A percentile compares a stretch with the other conserved stretches of the same genome.
Conservation (phyloP, 2,113 vertebrate genomes). For the Abramis brama region DNA sequence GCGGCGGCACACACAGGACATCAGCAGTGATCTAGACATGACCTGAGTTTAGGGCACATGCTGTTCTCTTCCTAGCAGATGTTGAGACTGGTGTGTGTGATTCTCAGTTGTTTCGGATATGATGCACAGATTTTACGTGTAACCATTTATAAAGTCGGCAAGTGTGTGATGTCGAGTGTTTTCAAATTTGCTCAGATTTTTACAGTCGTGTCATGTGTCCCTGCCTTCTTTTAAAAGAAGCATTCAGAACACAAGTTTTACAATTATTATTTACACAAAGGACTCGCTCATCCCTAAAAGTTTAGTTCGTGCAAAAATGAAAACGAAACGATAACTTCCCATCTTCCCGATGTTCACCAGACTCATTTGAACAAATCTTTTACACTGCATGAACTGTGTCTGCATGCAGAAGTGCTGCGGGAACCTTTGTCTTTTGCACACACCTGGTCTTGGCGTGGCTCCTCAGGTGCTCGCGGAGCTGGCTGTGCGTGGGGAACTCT, state of each 20-base stretch:
- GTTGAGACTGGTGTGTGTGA: no score
- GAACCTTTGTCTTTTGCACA: neutral
- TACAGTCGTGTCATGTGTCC: no score
- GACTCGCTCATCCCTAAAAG: neutral
- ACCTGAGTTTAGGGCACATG: no score
- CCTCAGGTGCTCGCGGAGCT: slow-evolving; percentile 93
- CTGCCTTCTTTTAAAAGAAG: no score
- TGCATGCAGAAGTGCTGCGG: neutral
- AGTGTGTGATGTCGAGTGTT: no score
- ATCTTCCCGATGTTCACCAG: neutral
- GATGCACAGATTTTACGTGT: no score
- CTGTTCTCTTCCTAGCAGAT: no score
- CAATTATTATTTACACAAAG: neutral
- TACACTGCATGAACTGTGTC: neutral
- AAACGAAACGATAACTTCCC: neutral
- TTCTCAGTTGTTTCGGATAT: no score
- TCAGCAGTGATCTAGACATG: no score
- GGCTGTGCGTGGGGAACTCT: slow-evolving; percentile 82
- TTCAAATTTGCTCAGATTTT: no score
- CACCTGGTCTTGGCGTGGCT: slow-evolving; percentile 91
- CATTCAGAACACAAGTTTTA: no score
- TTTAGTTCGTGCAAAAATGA: neutral
- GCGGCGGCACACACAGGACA: neutral
- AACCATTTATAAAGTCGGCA: no score
- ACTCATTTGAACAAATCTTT: neutral